Evolutionary conservation across 1,140 invertebrate species (phyloP).

Genomic region (Drosophila rhopaloa): DNA sequence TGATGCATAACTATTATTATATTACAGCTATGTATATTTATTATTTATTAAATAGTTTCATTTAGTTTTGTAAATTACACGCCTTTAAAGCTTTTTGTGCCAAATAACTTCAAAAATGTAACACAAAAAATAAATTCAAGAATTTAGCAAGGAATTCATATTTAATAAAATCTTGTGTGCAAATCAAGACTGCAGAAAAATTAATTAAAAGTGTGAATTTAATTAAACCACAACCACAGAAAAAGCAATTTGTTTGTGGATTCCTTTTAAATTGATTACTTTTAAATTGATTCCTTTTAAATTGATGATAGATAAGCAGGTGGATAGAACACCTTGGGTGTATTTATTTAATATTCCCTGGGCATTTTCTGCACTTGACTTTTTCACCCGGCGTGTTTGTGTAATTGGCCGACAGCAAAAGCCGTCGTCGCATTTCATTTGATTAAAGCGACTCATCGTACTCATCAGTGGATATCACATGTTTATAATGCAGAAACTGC

Average conservation of each 20-base stretch:
- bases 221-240: not conserved
- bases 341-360: conserved; percentile 3
- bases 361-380: conserved; percentile 27
- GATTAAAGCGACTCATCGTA: conserved; percentile 44
- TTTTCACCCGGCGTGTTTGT: conserved; percentile 25
- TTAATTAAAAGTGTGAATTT: not conserved
- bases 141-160: too few species aligned
- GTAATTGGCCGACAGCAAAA: conserved; percentile 49
- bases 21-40: too few species aligned
- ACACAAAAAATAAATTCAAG: too few species aligned
- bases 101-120: too few species aligned
- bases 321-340: not conserved
- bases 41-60: not conserved
- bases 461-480: conserved; percentile 32
- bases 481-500: conserved; percentile 37
- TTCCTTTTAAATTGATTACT: too few species aligned
- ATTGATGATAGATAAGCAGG: too few species aligned
- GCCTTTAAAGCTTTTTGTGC: too few species aligned
- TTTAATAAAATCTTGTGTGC: too few species aligned
- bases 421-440: conserved; percentile 48
- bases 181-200: too few species aligned
- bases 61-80: too few species aligned
- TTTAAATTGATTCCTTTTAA: too few species aligned
- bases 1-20: too few species aligned
- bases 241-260: not conserved